A percentile compares a stretch with the other conserved stretches of the same genome.
These are phyloP conservation scores for Microplitis demolitor DNA, from an alignment of 1,140 invertebrate species.

Conservation along the genomic window DNA sequence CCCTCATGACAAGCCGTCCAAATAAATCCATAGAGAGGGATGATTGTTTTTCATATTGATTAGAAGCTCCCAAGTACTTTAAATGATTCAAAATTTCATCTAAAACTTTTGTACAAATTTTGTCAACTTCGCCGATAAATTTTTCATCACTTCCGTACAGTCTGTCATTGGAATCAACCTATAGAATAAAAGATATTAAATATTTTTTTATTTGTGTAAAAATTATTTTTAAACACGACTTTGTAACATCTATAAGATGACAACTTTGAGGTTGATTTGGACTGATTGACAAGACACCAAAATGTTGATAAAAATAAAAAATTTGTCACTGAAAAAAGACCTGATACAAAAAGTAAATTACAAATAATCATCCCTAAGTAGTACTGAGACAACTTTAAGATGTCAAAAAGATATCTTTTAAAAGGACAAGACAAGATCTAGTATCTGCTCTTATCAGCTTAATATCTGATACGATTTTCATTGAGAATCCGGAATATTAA, in stretches of 20 bases:
- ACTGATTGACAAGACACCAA: too few species aligned
- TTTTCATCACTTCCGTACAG: constrained; percentile 90
- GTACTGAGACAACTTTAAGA: too few species aligned
- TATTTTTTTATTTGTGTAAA: constrained; percentile 18
- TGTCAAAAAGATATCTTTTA: too few species aligned
- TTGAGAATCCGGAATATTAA: too few species aligned
- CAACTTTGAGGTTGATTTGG: too few species aligned
- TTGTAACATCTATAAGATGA: too few species aligned
- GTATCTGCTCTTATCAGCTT: too few species aligned
- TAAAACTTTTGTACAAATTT: constrained; percentile 76
- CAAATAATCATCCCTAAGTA: too few species aligned
- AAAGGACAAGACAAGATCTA: too few species aligned
- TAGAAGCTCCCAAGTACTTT: constrained; percentile 66
- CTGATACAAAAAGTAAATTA: too few species aligned
- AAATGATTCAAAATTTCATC: constrained; percentile 79
- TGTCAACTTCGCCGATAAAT: constrained; percentile 81
- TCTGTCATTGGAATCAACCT: constrained; percentile 91
- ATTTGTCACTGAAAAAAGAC: background rate
- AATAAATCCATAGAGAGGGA: constrained; percentile 76
- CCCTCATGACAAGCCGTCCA: constrained; percentile 71
- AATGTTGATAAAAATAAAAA: too few species aligned
- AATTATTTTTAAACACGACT: background rate
- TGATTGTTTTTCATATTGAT: constrained; percentile 70
- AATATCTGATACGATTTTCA: too few species aligned
- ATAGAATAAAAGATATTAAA: constrained; percentile 37